Evolutionary conservation across 2,888 invertebrate species (phyloP).

Genomic region (Athalia cordata): DNA sequence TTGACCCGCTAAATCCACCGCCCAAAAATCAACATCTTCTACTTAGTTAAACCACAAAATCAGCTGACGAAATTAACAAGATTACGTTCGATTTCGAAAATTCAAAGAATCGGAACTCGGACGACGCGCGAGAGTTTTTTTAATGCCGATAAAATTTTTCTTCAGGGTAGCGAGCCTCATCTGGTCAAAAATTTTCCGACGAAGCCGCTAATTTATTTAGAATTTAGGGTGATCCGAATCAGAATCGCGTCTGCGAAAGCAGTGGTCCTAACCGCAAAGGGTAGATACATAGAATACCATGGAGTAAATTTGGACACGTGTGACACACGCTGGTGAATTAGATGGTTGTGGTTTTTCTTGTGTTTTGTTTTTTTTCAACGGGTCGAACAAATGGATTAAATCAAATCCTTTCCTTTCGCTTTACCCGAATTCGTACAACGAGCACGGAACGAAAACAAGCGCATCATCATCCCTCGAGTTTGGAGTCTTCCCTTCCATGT

Average conservation of each 20-base stretch:
- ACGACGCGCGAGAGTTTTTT: too few relatives aligned
- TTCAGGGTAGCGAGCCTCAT: not conserved
- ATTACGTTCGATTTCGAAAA: not conserved
- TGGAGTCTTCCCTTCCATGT: slow-evolving; percentile 2
- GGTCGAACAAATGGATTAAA: slow-evolving; percentile 64
- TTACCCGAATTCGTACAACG: not conserved
- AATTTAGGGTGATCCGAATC: slow-evolving; percentile 59
- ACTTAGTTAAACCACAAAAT: not conserved
- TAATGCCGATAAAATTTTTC: too few relatives aligned
- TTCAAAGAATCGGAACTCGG: not conserved
- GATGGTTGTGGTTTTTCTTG: slow-evolving; percentile 60
- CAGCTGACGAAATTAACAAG: not conserved
- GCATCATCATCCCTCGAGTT: not conserved
- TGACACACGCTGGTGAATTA: slow-evolving; percentile 62
- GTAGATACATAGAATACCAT: not conserved
- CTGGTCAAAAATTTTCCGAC: not conserved
- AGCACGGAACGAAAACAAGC: not conserved
- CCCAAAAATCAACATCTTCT: not conserved
- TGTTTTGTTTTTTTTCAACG: slow-evolving; percentile 50
- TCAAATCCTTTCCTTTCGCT: slow-evolving; percentile 60
- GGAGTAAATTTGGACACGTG: slow-evolving; percentile 18
- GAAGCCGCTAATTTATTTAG: slow-evolving; percentile 27
- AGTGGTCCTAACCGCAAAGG: slow-evolving; percentile 5
- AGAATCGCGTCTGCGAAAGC: slow-evolving; percentile 22
- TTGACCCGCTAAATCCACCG: slow-evolving; percentile 49